Evolutionary conservation across 2,797 vertebrate genomes (phyloP).

Genomic region (Megaceryle alcyon): DNA sequence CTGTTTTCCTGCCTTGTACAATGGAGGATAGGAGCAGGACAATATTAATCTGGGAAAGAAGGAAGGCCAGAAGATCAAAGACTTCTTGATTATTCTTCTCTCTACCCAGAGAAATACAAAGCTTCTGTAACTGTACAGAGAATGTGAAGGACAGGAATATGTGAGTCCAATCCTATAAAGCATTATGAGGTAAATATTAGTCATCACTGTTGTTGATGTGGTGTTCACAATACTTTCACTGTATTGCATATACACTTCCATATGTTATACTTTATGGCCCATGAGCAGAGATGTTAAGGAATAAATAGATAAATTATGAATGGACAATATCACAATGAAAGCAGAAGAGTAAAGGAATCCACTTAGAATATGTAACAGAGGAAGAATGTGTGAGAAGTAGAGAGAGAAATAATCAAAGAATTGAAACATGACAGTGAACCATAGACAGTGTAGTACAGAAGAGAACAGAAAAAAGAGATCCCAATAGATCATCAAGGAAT

Average conservation of each 20-base stretch:
- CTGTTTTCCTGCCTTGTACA: fast-evolving
- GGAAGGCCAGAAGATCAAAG: background rate
- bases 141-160: background rate
- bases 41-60: background rate
- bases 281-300: background rate
- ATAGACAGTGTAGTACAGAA: background rate
- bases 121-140: background rate
- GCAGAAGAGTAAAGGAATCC: background rate
- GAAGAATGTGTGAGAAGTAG: background rate
- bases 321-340: background rate
- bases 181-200: background rate
- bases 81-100: background rate
- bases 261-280: background rate
- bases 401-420: background rate
- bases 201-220: background rate
- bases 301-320: background rate
- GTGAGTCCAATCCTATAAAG: background rate
- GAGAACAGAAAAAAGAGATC: background rate
- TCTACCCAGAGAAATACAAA: background rate
- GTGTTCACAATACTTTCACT: background rate
- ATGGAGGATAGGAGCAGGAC: background rate
- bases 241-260: background rate
- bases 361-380: background rate
- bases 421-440: background rate
- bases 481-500: background rate